Conservation (phyloP, 2,797 vertebrate genomes). For the Heterohyrax brucei region DNA sequence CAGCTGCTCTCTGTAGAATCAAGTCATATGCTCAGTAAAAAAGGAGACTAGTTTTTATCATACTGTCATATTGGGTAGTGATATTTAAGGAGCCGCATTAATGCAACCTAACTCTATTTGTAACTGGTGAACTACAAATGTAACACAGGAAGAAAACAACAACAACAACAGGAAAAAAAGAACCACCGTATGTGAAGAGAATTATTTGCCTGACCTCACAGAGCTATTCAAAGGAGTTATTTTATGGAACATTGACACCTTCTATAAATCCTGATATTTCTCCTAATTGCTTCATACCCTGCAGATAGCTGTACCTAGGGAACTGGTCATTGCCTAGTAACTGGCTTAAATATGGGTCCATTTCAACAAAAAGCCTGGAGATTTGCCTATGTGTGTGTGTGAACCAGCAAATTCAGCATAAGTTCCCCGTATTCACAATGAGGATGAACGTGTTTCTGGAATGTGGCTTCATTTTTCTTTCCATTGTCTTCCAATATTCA, state of each 20-base stretch:
- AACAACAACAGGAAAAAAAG: constrained; percentile 23
- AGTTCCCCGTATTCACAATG: neutral
- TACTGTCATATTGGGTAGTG: constrained; percentile 65
- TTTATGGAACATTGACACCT: constrained; percentile 44
- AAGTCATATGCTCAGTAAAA: constrained; percentile 74
- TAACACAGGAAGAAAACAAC: neutral
- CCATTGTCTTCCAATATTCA: constrained; percentile 15
- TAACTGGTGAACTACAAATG: constrained; percentile 80
- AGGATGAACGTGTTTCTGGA: neutral
- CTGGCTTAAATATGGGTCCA: neutral
- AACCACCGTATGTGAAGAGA: constrained; percentile 71
- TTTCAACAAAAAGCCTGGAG: neutral
- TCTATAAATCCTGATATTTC: constrained; percentile 61
- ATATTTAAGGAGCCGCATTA: constrained; percentile 78
- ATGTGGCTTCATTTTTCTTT: neutral
- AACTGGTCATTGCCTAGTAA: neutral
- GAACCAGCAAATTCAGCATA: constrained; percentile 4
- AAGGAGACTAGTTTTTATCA: constrained; percentile 81
- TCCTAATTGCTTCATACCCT: constrained; percentile 49
- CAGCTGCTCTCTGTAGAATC: constrained; percentile 83
- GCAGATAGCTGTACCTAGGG: neutral
- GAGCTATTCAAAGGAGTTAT: constrained; percentile 7
- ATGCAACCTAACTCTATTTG: constrained; percentile 76
- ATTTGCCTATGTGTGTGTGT: neutral
- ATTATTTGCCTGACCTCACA: constrained; percentile 50